Conservation (phyloP, 2,113 vertebrate genomes). For the Dipodomys spectabilis region DNA sequence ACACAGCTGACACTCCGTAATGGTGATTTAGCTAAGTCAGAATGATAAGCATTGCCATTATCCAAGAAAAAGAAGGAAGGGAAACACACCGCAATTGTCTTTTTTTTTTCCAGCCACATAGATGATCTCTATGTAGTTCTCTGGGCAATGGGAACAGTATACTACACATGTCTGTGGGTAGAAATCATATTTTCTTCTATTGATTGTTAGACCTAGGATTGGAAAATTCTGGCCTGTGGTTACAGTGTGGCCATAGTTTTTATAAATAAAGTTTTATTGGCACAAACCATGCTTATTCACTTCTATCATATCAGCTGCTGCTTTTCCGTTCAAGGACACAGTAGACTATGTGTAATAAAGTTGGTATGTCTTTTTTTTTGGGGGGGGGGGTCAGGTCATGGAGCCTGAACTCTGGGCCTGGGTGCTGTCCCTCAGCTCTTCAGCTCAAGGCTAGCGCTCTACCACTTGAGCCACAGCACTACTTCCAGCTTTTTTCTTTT, state of each 20-base stretch:
- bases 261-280: background rate
- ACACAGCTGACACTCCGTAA: background rate
- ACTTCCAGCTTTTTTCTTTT: no score
- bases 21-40: slow-evolving; percentile 10
- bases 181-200: background rate
- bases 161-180: background rate
- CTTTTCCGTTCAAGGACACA: background rate
- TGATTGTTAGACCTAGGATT: background rate
- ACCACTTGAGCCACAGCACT: no score
- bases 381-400: no score
- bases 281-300: background rate
- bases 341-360: background rate
- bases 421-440: no score
- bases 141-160: background rate
- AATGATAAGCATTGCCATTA: background rate
- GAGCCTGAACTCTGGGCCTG: no score
- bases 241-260: background rate
- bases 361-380: no score
- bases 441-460: no score
- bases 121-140: background rate
- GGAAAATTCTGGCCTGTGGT: background rate
- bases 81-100: background rate
- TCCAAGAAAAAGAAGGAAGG: background rate
- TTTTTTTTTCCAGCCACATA: slow-evolving; percentile 13
- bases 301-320: background rate